phyloP scores from a whole-genome alignment of 2,797 vertebrate genomes.

The Ibycter americanus region DNA sequence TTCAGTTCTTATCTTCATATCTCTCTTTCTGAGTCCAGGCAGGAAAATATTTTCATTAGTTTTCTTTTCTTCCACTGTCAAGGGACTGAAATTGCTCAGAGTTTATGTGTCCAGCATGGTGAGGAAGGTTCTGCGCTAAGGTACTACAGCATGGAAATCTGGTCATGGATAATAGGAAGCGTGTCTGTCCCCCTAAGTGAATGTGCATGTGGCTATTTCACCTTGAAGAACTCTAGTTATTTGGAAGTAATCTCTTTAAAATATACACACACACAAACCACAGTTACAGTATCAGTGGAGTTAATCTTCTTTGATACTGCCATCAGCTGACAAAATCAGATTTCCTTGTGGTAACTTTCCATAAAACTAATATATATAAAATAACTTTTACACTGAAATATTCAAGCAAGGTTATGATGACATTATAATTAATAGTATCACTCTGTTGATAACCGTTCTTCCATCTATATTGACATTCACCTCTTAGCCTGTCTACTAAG shows the following conservation, averaged over 20 bases:
- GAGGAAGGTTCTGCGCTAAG: not conserved
- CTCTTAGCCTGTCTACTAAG: not conserved
- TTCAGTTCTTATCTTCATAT: not conserved
- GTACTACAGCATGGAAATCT: not conserved
- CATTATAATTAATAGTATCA: not conserved
- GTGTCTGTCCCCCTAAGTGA: not conserved
- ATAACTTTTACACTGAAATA: not conserved
- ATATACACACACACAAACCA: not conserved
- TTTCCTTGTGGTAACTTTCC: not conserved
- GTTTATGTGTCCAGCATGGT: not conserved
- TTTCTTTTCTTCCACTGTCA: not conserved
- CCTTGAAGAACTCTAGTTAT: not conserved
- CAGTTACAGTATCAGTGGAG: not conserved
- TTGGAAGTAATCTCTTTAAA: not conserved
- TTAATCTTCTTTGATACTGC: not conserved
- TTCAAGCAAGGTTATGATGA: not conserved
- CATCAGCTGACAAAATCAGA: not conserved
- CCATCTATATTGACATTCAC: not conserved
- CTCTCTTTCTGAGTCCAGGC: not conserved
- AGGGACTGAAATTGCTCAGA: not conserved
- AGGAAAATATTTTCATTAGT: not conserved
- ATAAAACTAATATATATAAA: not conserved
- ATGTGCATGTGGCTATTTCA: not conserved
- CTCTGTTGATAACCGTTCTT: not conserved
- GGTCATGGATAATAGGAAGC: not conserved